A percentile compares a stretch with the other conserved stretches of the same genome.
Conservation (phyloP, 2,113 vertebrate species). For the Myxocyprinus asiaticus region DNA sequence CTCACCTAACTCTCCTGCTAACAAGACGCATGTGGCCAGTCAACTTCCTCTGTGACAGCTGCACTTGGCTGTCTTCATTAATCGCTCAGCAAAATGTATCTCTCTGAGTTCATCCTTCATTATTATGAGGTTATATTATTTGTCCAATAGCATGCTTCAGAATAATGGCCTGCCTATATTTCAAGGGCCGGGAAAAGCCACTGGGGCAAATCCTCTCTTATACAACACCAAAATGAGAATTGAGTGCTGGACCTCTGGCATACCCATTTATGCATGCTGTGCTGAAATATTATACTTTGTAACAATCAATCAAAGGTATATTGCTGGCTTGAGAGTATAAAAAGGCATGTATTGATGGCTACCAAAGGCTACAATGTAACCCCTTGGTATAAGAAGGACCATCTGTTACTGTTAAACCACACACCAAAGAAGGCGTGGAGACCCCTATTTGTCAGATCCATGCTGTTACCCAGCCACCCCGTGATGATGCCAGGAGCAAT, state of each 20-base stretch:
- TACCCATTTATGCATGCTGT: not conserved
- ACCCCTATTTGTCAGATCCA: constrained; percentile 68
- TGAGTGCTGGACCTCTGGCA: not conserved
- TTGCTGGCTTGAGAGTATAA: not conserved
- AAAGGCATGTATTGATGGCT: not conserved
- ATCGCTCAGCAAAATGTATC: constrained; percentile 52
- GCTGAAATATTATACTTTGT: constrained; percentile 15
- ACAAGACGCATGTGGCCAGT: constrained; percentile 72
- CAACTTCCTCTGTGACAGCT: constrained; percentile 64
- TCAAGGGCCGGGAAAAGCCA: not conserved
- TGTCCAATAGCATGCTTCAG: not conserved
- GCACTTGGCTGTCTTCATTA: constrained; percentile 62
- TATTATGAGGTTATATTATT: too few relatives aligned
- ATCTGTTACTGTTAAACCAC: constrained; percentile 61
- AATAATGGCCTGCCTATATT: not conserved
- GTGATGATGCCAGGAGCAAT: constrained; percentile 54
- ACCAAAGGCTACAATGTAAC: constrained; percentile 29
- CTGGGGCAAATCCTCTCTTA: constrained; percentile 18
- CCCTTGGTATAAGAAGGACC: constrained; percentile 14
- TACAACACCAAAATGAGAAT: constrained; percentile 19
- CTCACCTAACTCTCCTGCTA: constrained; percentile 66
- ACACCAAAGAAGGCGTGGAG: constrained; percentile 53
- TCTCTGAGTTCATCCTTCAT: constrained; percentile 37
- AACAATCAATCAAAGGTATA: constrained; percentile 11
- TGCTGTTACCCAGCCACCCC: constrained; percentile 51